Percentiles rank a stretch among this genome's conserved stretches.
Evolutionary conservation across 2,797 vertebrate species (phyloP).

Genomic region (Chiloscyllium punctatum): DNA sequence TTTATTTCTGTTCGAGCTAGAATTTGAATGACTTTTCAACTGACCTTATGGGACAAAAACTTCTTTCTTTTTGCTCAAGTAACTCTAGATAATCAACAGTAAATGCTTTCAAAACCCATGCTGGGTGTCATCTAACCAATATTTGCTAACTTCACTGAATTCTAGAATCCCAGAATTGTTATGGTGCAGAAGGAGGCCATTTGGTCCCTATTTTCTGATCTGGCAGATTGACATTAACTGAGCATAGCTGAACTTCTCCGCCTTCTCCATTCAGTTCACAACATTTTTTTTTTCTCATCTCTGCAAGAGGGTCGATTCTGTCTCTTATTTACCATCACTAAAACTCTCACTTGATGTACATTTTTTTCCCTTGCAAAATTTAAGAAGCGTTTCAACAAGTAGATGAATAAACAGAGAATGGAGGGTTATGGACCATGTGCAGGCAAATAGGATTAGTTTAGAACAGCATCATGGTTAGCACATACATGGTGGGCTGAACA

Average conservation of each 20-base stretch:
- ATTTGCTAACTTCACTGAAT: background rate
- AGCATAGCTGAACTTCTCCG: background rate
- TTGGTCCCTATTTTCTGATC: no score
- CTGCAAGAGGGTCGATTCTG: background rate
- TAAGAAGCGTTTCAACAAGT: no score
- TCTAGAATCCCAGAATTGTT: no score
- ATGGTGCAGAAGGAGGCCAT: no score
- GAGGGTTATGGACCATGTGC: no score
- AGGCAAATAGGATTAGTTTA: no score
- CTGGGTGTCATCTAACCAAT: background rate
- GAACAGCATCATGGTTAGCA: no score
- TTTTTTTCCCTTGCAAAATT: background rate
- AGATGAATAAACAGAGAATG: no score
- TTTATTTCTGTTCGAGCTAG: background rate
- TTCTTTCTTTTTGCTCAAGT: background rate
- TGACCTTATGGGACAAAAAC: background rate
- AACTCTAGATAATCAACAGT: background rate
- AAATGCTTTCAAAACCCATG: background rate
- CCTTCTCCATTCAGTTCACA: background rate
- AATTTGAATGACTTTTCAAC: background rate
- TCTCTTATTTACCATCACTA: background rate
- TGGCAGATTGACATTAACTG: background rate
- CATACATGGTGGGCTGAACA: no score
- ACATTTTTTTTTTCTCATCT: background rate
- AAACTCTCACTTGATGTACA: background rate